A percentile compares a stretch with the other conserved stretches of the same genome.
These are phyloP conservation scores for Pelodiscus sinensis DNA, from an alignment of 2,113 vertebrate species.

Conservation along the genomic window DNA sequence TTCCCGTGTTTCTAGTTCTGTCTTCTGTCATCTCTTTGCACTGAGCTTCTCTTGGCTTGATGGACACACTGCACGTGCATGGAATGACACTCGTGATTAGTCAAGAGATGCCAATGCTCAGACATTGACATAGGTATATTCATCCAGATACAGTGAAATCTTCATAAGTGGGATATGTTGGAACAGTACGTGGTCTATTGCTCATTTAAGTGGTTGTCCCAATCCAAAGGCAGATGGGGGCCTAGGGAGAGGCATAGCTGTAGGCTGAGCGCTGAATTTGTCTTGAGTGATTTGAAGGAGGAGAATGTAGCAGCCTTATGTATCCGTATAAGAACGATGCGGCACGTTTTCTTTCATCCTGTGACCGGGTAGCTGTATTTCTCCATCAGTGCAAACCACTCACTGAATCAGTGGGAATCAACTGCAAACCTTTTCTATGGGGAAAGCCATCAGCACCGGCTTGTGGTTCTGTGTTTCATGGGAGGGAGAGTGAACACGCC, in stretches of 20 bases:
- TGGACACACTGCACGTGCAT: background rate
- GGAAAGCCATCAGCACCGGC: background rate
- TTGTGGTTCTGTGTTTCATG: background rate
- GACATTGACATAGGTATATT: no score
- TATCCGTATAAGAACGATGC: background rate
- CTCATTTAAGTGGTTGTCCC: background rate
- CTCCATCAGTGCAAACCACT: background rate
- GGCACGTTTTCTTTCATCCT: background rate
- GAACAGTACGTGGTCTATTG: background rate
- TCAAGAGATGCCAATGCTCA: background rate
- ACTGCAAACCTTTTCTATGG: background rate
- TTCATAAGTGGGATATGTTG: background rate
- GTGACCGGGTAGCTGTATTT: background rate
- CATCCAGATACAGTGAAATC: background rate
- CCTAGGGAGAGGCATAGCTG: no score
- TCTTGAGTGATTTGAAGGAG: background rate
- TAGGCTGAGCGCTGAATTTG: background rate
- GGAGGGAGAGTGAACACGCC: background rate
- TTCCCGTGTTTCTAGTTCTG: background rate
- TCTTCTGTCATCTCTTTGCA: background rate
- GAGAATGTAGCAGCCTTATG: background rate
- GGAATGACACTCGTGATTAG: background rate
- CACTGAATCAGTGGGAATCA: accelerated
- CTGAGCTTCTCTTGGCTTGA: background rate
- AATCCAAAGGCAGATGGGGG: background rate